phyloP scores from a whole-genome alignment of 2,113 vertebrate genomes.

The Scomber scombrus region DNA sequence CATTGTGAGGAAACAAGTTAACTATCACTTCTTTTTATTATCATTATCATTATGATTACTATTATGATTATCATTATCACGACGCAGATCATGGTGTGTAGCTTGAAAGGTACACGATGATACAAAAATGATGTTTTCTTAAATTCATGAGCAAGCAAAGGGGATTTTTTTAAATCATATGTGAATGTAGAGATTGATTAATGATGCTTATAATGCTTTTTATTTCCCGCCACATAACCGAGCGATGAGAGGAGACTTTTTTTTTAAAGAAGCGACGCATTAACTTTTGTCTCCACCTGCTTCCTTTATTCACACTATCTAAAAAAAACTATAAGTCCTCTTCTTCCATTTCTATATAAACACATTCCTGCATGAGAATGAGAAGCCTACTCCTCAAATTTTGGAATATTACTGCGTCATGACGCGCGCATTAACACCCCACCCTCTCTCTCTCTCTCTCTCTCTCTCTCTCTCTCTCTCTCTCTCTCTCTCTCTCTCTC shows the following conservation, averaged over 20 bases:
- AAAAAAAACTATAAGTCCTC: not conserved
- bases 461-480: not conserved
- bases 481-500: no score
- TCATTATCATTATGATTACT: not conserved
- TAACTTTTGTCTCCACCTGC: not conserved
- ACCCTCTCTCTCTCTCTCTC: no score
- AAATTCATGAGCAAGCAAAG: not conserved
- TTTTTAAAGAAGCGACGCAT: not conserved
- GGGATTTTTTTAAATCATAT: not conserved
- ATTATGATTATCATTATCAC: not conserved
- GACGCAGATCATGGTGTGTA: not conserved
- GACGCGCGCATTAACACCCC: conserved; percentile 30
- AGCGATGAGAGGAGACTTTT: not conserved
- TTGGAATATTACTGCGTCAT: conserved; percentile 39
- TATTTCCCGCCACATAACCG: not conserved
- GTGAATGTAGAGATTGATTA: not conserved
- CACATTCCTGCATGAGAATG: not conserved
- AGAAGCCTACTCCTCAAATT: conserved; percentile 6
- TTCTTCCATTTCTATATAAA: not conserved
- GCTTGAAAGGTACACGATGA: not conserved
- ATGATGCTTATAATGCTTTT: not conserved
- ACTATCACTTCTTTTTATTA: not conserved
- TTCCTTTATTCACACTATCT: not conserved
- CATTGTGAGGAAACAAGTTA: conserved; percentile 18
- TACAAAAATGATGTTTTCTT: not conserved